These are phyloP conservation scores for Rhopalosiphum nymphaeae DNA, from an alignment of 2,888 invertebrate species.

Conservation along the genomic window DNA sequence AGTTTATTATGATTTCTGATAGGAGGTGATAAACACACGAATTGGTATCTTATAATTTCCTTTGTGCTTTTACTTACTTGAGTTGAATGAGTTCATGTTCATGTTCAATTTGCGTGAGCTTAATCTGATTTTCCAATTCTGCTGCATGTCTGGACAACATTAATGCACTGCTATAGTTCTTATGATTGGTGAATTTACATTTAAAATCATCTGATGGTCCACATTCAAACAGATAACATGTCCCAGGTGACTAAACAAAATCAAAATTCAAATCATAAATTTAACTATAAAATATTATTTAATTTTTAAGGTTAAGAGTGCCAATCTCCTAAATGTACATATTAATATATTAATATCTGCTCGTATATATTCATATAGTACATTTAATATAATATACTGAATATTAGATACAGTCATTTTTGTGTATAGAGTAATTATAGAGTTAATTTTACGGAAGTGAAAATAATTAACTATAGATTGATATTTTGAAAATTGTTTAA, in stretches of 20 bases:
- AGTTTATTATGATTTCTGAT: background rate
- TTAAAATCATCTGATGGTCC: slow-evolving; percentile 91
- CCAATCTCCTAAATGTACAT: background rate
- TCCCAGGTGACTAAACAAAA: slow-evolving; percentile 79
- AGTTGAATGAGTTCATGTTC: slow-evolving; percentile 77
- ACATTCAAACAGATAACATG: slow-evolving; percentile 92
- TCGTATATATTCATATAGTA: background rate
- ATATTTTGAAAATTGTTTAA: too few relatives aligned
- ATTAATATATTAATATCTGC: background rate
- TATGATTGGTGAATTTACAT: slow-evolving; percentile 91
- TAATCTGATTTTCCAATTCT: slow-evolving; percentile 80
- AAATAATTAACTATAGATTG: too few relatives aligned
- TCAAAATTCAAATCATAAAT: slow-evolving; percentile 49
- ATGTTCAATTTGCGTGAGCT: slow-evolving; percentile 80
- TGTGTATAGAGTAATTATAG: too few relatives aligned
- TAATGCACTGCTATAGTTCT: slow-evolving; percentile 89
- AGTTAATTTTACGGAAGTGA: too few relatives aligned
- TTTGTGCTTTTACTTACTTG: slow-evolving; percentile 72
- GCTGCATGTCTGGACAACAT: slow-evolving; percentile 78
- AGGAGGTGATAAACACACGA: background rate
- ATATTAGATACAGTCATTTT: background rate
- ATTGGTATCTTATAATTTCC: background rate
- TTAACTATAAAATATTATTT: background rate
- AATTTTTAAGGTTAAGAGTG: background rate
- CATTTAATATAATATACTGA: background rate